Conservation (phyloP, 2,797 vertebrate genomes). For the Poeciliopsis gracilis region DNA sequence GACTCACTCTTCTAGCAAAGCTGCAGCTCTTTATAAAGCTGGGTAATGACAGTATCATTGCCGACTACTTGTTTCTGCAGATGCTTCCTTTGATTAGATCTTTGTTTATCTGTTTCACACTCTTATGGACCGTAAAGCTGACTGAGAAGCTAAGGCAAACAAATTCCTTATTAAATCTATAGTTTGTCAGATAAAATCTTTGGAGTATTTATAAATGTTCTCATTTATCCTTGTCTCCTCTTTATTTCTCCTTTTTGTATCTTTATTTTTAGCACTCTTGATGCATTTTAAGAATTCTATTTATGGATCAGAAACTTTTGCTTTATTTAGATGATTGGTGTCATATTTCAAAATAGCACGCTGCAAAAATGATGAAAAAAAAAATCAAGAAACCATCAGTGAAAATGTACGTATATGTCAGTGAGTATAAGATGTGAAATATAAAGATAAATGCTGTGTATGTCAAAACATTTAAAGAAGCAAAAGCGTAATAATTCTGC, state of each 20-base stretch:
- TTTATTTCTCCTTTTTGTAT: conserved; percentile 8
- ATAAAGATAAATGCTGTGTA: background rate
- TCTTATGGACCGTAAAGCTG: background rate
- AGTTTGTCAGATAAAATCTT: conserved; percentile 9
- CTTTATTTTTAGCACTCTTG: conserved; percentile 21
- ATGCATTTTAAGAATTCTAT: conserved; percentile 8
- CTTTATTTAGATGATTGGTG: background rate
- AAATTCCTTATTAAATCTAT: background rate
- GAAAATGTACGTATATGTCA: background rate
- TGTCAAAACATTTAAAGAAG: background rate
- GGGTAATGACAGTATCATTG: conserved; percentile 29
- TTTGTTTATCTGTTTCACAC: conserved; percentile 13
- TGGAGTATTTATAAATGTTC: conserved; percentile 1
- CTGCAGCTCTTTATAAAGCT: conserved; percentile 39
- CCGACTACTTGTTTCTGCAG: conserved; percentile 14
- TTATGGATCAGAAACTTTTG: background rate
- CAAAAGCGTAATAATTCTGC: background rate
- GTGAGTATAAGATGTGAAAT: background rate
- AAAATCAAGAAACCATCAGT: background rate
- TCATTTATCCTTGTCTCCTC: background rate
- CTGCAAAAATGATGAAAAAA: background rate
- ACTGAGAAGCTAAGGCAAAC: background rate
- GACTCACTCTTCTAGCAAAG: conserved; percentile 35
- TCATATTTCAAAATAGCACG: background rate
- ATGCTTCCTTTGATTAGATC: conserved; percentile 6